Evolutionary conservation across 2,113 vertebrate species (phyloP), one percentile per base, ranked within the genome.

Genomic region (Beaufortia kweichowensis): DNA sequence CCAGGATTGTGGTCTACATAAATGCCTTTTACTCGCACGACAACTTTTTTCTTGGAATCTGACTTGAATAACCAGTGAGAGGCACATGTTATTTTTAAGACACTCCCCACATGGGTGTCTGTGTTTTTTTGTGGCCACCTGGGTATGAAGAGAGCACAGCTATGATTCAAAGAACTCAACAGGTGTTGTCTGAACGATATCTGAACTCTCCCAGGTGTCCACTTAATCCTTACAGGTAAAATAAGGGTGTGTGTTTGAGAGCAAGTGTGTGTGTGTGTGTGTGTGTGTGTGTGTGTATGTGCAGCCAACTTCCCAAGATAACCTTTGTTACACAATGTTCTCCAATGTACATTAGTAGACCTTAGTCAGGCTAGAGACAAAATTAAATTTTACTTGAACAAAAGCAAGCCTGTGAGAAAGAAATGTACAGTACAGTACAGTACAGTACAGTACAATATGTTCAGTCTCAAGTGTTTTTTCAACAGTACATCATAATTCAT

Each of bases 141-240:
- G 75, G 75, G 33, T 75, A 67, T 24, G 1, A 55, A 55, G 46
- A 68, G 17, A 53, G 53, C 68, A 60, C 31, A 2, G 9, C 60
- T 43, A 21, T 72, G 74, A 77, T 73, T 73, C 14, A 17, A 77
- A 53, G 75, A 77, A 23, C 29, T 74, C 53, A 77, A 78, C 75
- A 81, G 80, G 75, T 74, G 75, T 68, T 68, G 63, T 81, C 48
- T 74, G 66, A 79, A 79, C 69, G 46, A 56, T 41, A 12, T 46
- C 43, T 50, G 26, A 68, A 60, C 70, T 53, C 61, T 81, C 79
- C 67, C 79, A 77, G 60, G 67, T 76, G 73, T 76, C 65, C 60
- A 71, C 56, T 69, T 80, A 69, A 80, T 74, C 35, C 33, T 33
- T 65, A 71, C 66, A 67, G 41, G 65, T 12, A n/a, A 55, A 31